Conservation (phyloP, 2,113 vertebrate genomes). For the Pheucticus melanocephalus region DNA sequence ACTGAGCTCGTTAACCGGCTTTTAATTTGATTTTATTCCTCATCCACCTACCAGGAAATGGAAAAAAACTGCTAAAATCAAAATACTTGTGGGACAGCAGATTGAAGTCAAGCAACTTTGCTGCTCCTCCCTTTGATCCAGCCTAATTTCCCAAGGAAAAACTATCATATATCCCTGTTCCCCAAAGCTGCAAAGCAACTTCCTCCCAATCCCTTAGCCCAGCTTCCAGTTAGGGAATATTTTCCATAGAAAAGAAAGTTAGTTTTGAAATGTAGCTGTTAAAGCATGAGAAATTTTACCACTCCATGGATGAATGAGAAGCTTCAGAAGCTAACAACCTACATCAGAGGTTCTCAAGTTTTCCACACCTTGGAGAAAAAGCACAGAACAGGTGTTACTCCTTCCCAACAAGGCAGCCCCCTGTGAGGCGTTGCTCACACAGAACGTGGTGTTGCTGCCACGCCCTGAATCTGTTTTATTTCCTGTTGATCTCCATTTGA, state of each 20-base stretch:
- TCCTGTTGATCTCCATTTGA: not conserved
- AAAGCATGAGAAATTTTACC: constrained; percentile 63
- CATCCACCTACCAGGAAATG: constrained; percentile 25
- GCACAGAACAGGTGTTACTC: not conserved
- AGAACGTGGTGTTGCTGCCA: not conserved
- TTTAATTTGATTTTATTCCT: not conserved
- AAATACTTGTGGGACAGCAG: constrained; percentile 23
- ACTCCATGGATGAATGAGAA: constrained; percentile 67
- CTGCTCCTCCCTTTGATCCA: not conserved
- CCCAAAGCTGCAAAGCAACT: constrained; percentile 57
- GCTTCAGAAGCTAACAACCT: constrained; percentile 63
- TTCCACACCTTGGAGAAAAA: not conserved
- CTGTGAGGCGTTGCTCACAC: not conserved
- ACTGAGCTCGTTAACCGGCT: not conserved
- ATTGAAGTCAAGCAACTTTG: not conserved
- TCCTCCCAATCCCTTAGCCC: constrained; percentile 25
- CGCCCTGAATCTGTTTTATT: rapidly evolving
- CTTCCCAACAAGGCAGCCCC: not conserved
- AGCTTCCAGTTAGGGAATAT: not conserved
- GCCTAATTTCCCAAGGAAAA: not conserved
- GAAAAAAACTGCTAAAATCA: not conserved
- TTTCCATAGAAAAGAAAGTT: constrained; percentile 20
- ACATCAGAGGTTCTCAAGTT: constrained; percentile 59
- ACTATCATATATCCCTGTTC: not conserved
- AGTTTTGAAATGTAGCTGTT: constrained; percentile 52